Base-by-base conservation (phyloP, 2,797 vertebrate species). In the Ctenochaetus hawaiiensis region DNA sequence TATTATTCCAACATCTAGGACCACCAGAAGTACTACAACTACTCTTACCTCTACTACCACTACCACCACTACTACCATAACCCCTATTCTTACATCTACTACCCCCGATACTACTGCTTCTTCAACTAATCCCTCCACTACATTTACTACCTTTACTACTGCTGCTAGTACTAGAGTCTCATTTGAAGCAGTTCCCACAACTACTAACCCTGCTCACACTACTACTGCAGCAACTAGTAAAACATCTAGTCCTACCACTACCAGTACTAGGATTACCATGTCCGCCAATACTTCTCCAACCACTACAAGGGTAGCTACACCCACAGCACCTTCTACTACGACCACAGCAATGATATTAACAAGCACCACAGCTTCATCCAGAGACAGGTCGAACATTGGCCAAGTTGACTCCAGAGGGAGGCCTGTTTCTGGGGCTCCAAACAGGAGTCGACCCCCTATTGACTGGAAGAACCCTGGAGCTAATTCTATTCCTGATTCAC, bases 401-500 rank as follows among this genome's bases (percentile, higher is more conserved):
- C 79, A 64, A 14, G 67, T 70, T 74, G 69, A 88, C 44, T 62
- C 72, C 22, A 78, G 45, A 79, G 77, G 45, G 64, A 91, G 34
- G 71, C 72, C 82, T 45, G 75, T 69, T 72, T 67, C 91, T 81
- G 80, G 81, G 48, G 44, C 37, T 59, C 56, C 82, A 61, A 85
- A 80, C 45, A 86, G 82, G 45, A 88, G 56, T 78, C 92, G 43
- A 72, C 75, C 91, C 43, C 76, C 79, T 8, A 77, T 83, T 60
- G 82, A 92, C 77, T 93, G 96, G 87, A 94, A 71, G 75, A 90
- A 92, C 65, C 83, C 91, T 37, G 79, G 79, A 75, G 88, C 71
- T 30, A 97, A 97, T 67, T 87, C 89, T 52, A 91, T 97, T 88
- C 95, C 96, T 1, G 95, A 96, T 69, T 91, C 87, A n/a, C 94